Evolutionary conservation across 2,797 vertebrate genomes (phyloP).

Genomic region (Tympanoctomys barrerae): DNA sequence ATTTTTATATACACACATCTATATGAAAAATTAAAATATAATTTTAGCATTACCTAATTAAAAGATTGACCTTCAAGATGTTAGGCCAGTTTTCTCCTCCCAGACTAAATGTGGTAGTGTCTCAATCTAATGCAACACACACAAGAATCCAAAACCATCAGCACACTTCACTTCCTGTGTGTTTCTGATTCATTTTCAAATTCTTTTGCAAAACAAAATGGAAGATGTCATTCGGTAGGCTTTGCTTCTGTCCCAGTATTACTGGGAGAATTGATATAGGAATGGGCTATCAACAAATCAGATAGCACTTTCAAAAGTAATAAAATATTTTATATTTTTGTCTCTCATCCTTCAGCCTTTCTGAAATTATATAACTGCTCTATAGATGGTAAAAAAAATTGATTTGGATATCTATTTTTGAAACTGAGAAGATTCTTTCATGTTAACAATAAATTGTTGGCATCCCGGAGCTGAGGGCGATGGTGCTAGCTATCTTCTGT

Average conservation of each 20-base stretch:
- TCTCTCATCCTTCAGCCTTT: not conserved
- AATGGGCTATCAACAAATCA: not conserved
- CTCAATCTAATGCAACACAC: not conserved
- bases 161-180: not conserved
- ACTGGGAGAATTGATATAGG: not conserved
- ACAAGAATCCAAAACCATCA: not conserved
- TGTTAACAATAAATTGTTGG: not conserved
- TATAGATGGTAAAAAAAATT: not conserved
- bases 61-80: not conserved
- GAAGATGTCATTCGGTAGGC: not conserved
- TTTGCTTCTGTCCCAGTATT: slow-evolving; percentile 16
- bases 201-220: slow-evolving; percentile 19
- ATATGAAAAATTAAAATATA: slow-evolving; percentile 33
- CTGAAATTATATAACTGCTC: not conserved
- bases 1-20: not conserved
- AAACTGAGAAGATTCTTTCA: slow-evolving; percentile 4
- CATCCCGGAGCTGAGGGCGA: not conserved
- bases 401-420: not conserved
- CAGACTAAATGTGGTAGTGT: not conserved
- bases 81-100: not conserved
- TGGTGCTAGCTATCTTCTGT: not conserved
- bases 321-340: not conserved
- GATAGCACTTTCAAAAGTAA: slow-evolving; percentile 2
- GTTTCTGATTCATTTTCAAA: slow-evolving; percentile 45
- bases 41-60: not conserved